Conservation (phyloP, 2,113 vertebrate genomes). For the Trichechus manatus region DNA sequence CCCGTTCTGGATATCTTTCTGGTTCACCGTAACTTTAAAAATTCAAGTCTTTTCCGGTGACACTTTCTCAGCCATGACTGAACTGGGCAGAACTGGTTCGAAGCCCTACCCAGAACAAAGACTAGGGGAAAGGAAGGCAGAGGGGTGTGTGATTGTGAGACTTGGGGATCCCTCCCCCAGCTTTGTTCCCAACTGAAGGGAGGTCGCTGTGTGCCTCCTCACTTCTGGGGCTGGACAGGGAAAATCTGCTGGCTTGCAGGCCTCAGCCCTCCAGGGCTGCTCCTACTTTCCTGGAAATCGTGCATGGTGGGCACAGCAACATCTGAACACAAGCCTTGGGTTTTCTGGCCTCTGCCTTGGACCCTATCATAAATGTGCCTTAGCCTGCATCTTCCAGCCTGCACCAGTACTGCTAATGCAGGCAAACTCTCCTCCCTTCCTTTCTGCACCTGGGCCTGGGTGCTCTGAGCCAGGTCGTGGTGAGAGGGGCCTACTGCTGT, state of each 20-base stretch:
- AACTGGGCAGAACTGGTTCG: too few relatives aligned
- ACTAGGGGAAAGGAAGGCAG: not conserved
- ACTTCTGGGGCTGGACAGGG: not conserved
- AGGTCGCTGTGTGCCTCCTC: not conserved
- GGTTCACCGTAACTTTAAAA: too few relatives aligned
- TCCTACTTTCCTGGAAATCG: not conserved
- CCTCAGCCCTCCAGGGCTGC: not conserved
- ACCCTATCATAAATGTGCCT: constrained; percentile 65
- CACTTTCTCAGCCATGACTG: too few relatives aligned
- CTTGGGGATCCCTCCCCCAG: not conserved
- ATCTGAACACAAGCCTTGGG: not conserved
- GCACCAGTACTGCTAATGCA: not conserved
- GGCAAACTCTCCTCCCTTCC: not conserved
- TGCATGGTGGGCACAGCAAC: not conserved
- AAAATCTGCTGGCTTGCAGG: not conserved
- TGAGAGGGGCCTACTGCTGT: not conserved
- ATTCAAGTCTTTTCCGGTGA: too few relatives aligned
- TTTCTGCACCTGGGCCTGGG: not conserved
- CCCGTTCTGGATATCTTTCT: too few relatives aligned
- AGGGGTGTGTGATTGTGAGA: not conserved
- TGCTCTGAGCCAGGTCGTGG: not conserved
- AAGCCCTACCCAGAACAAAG: not conserved
- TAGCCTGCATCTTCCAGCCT: constrained; percentile 30
- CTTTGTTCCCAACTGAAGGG: not conserved
- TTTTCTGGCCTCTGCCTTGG: not conserved